Evolutionary conservation across 35 echinoderm and acorn worm genomes (phyloP).

Genomic region (Heliocidaris erythrogramma): DNA sequence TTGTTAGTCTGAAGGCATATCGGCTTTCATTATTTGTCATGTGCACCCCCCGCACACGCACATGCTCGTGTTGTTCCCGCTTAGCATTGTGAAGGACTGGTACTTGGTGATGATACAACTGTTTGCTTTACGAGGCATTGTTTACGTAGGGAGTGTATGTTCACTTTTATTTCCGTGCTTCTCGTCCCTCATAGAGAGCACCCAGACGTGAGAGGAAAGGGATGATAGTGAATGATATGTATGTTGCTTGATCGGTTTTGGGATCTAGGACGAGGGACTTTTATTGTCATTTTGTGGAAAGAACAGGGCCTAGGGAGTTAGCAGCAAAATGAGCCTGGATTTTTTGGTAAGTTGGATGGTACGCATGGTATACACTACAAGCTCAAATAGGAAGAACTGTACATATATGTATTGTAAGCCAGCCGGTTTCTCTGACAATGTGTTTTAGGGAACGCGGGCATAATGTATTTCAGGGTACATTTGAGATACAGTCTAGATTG

Average conservation of each 20-base stretch:
- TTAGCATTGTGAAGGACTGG: not conserved
- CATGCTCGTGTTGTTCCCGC: not conserved
- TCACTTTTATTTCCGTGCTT: not conserved
- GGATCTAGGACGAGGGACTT: not conserved
- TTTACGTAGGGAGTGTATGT: not conserved
- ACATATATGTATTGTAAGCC: too few species aligned
- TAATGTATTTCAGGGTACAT: too few species aligned
- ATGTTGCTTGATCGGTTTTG: not conserved
- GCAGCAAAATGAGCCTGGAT: slow-evolving; percentile 11
- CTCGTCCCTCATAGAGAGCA: not conserved
- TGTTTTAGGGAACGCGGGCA: too few species aligned
- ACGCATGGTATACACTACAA: not conserved
- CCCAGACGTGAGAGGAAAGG: not conserved
- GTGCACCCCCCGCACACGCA: not conserved
- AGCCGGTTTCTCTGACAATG: too few species aligned
- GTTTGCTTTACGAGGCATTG: not conserved
- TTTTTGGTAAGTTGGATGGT: slow-evolving; percentile 30
- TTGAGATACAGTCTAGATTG: too few species aligned
- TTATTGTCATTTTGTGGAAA: not conserved
- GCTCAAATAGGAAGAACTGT: not conserved
- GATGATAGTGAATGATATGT: slow-evolving; percentile 12
- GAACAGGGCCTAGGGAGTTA: not conserved
- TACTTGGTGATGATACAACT: not conserved
- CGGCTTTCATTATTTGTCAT: not conserved
- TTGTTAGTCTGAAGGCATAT: not conserved